Base-by-base conservation (phyloP, 1,140 invertebrate genomes). In the Sitodiplosis mosellana region DNA sequence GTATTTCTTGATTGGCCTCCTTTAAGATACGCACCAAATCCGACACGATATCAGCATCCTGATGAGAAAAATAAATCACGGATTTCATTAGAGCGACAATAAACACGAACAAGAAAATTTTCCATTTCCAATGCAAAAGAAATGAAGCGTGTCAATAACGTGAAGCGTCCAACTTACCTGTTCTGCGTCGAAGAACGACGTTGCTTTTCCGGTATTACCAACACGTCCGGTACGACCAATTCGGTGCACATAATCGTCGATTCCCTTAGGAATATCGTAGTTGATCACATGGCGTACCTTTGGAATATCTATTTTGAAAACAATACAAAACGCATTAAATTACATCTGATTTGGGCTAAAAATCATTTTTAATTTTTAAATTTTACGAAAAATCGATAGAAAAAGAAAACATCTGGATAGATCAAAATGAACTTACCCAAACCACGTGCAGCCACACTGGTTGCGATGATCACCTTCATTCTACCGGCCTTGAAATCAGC, bases 171-270 rank as follows among this genome's bases (percentile, higher is more conserved):
- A n/a, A 27, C 17, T 2, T 33, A 5, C 80, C 0, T 59, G 47
- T 1, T 74, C 69, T 0, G 72, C 55, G 61, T 88, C 80, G 59
- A 73, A 95, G 65, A 95, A 95, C 8, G 83, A 89, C 0, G 85
- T 87, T 0, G 92, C 87, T 56, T 76, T 80, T 5, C 93, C 93
- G 37, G 79, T 63, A 64, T 96, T 93, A 0, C 93, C 92, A 18
- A 95, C 83, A 37, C 92, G 76, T 2, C 92, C 93, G 15, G 92
- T 97, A 55, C 92, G 71, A 1, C 93, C 93, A 58, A 96, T 95
- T 41, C 92, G 72, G 67, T 97, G 93, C 5, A 95, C 88, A 60
- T 97, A 97, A 49, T 93, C 88, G 51, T 93, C 88, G 49, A 94
- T 84, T 20, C 71, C 70, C 6, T 37, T 11, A 8, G 90, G 90